Conservation (phyloP, 2,888 invertebrate genomes). For the Sclerodermus sp. region DNA sequence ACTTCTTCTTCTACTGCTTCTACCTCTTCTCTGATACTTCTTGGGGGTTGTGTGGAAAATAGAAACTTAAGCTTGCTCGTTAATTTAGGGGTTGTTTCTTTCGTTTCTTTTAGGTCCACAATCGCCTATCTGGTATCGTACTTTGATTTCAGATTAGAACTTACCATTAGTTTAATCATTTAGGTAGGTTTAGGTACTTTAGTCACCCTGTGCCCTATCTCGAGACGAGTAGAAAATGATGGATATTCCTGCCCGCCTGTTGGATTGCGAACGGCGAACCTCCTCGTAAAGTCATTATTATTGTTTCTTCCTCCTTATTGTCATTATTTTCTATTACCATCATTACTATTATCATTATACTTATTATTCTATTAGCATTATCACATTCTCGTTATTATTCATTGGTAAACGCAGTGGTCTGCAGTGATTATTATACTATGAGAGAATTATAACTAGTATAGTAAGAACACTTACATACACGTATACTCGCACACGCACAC, state of each 20-base stretch:
- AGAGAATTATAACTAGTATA: too few relatives aligned
- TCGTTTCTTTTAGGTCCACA: constrained; percentile 39
- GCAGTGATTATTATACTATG: constrained; percentile 28
- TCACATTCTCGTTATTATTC: constrained; percentile 15
- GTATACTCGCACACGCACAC: constrained; percentile 9
- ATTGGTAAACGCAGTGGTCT: constrained; percentile 29
- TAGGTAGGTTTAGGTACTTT: constrained; percentile 46
- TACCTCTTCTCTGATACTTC: neutral
- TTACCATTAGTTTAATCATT: constrained; percentile 37
- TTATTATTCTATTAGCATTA: constrained; percentile 7
- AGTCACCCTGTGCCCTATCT: constrained; percentile 42
- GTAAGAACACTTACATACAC: too few relatives aligned
- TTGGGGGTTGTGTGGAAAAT: neutral
- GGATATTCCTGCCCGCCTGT: constrained; percentile 42
- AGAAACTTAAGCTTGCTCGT: neutral
- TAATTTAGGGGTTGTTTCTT: constrained; percentile 17
- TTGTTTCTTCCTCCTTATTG: constrained; percentile 10
- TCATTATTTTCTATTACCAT: constrained; percentile 6
- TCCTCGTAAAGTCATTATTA: constrained; percentile 34
- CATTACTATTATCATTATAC: constrained; percentile 11
- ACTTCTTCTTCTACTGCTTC: too few relatives aligned
- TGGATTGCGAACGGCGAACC: constrained; percentile 43
- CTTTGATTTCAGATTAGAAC: constrained; percentile 32
- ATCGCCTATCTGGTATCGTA: constrained; percentile 41
- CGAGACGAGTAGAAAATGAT: constrained; percentile 44